Conservation (phyloP, 2,113 vertebrate genomes). For the Vombatus ursinus region DNA sequence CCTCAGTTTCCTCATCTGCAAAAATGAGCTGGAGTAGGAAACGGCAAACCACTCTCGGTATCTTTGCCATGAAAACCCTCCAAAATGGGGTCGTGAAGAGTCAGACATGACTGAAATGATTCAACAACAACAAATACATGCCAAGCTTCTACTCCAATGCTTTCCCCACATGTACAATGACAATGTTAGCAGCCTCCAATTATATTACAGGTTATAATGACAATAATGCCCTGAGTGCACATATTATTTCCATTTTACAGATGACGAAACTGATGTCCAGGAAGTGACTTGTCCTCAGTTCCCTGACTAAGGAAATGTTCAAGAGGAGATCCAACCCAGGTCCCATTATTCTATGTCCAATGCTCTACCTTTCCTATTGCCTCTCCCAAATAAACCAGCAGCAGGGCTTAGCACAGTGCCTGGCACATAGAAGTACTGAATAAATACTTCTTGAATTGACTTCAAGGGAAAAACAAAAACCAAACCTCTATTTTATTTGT, state of each 20-base stretch:
- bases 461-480: background rate
- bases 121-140: too few relatives aligned
- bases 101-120: too few relatives aligned
- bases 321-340: background rate
- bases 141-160: background rate
- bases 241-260: background rate
- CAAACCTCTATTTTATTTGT: background rate
- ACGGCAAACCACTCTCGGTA: too few relatives aligned
- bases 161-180: background rate
- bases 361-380: background rate
- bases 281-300: background rate
- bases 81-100: too few relatives aligned
- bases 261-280: constrained; percentile 43
- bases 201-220: background rate
- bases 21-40: too few relatives aligned
- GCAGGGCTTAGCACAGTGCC: background rate
- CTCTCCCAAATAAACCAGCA: background rate
- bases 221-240: background rate
- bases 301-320: background rate
- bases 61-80: too few relatives aligned
- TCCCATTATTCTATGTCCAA: background rate
- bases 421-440: background rate
- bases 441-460: background rate
- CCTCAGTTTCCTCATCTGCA: too few relatives aligned
- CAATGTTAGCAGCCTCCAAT: background rate